Evolutionary conservation across 2,888 invertebrate species (phyloP), one percentile per base, ranked within the genome.

Genomic region (Synergus umbraculus): DNA sequence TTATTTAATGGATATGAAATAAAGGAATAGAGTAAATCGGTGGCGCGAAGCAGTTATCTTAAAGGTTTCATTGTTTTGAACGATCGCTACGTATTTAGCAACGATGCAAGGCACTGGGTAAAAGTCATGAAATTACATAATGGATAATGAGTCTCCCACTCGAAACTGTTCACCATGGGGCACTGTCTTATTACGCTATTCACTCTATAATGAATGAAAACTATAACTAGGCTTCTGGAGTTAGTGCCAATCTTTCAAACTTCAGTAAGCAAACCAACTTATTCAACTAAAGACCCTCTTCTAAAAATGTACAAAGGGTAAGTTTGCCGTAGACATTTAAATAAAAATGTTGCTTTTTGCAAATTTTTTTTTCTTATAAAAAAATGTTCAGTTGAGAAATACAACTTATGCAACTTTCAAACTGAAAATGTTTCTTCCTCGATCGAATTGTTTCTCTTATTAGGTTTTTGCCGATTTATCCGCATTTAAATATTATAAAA

Each of bases 91-190:
- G 86, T 80, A 83, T 86, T 86, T 85, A 86, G 84, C 85, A 82
- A 84, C 78, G 81, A 83, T 85, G 78, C 79, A 77, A 78, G 73
- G 63, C 80, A 78, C 79, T 79, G 81, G 84, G 86, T 87, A 88
- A 87, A 87, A 87, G 87, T 86, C 84, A 83, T 79, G 81, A 79
- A 81, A 86, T 89, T 88, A 86, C 86, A 81, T 85, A 89, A 89
- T 82, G 81, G 66, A 81, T 84, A 79, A 82, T 79, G 79, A 86
- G 84, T 78, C 83, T 85, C 83, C 83, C 81, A 82, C 82, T 79
- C 76, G 83, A 78, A 76, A 77, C 46, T 44, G 15, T 54, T 5
- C 73, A 37, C 69, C 80, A 29, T 63, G 37, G 79, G 49, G 77
- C 77, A 63, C 49, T 73, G 46, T 37, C 54, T 73, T 29, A 46